These are phyloP conservation scores for Gorsachius goisagi DNA, from an alignment of 2,113 vertebrate genomes.

Conservation along the genomic window DNA sequence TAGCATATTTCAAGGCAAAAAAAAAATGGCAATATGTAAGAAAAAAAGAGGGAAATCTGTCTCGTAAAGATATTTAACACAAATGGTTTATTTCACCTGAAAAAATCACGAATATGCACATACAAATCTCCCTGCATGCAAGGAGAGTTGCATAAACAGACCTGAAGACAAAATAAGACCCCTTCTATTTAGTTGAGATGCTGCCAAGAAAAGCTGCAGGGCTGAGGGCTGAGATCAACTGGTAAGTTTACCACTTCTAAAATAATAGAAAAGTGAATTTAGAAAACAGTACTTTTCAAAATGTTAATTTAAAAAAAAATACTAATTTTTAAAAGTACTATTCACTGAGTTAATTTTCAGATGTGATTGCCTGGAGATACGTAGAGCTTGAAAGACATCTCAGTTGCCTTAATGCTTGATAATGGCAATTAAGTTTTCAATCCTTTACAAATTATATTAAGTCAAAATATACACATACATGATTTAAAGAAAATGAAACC, in stretches of 20 bases:
- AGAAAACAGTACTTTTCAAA: neutral
- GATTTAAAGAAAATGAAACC: neutral
- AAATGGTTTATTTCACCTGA: neutral
- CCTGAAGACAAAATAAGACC: neutral
- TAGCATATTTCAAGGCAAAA: neutral
- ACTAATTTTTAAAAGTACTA: neutral
- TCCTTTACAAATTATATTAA: neutral
- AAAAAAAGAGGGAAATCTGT: neutral
- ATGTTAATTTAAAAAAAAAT: neutral
- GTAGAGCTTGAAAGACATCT: neutral
- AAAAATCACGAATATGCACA: rapidly evolving
- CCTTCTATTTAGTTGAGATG: neutral
- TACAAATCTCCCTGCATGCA: neutral
- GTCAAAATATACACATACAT: neutral
- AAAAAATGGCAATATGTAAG: neutral
- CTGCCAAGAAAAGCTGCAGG: neutral
- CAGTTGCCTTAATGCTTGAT: neutral
- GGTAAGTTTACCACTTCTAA: neutral
- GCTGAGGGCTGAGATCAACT: neutral
- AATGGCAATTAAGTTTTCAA: neutral
- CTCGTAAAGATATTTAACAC: neutral
- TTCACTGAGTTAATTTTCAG: neutral
- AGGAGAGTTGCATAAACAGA: neutral
- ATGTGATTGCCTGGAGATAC: neutral
- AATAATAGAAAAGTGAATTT: neutral